Evolutionary conservation across 2,113 vertebrate genomes (phyloP), one percentile per base, ranked within the genome.

Genomic region (Anthoscopus minutus): DNA sequence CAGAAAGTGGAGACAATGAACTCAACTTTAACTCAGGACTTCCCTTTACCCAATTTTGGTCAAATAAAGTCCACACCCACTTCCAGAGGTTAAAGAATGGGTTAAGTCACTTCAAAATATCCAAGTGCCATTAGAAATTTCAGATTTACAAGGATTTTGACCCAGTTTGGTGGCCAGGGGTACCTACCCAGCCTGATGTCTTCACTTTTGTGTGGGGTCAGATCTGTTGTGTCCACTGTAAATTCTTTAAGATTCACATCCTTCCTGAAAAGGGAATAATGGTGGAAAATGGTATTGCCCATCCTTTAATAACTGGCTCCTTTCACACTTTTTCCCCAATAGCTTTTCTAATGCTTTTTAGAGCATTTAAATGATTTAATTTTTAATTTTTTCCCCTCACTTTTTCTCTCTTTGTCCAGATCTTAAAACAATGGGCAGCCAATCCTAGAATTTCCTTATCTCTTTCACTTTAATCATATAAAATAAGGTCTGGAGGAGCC

Each of bases 111-210:
- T 53, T 48, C 45, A 17, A 64, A 80, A 71, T 0, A 65, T 10
- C 20, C 20, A 79, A 47, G 17, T 15, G 20, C 28, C 37, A 16
- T 11, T 10, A 33, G n/a, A 28, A 61, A 71, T 31, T 17, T 21
- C 33, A 81, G 69, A 45, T 12, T 45, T 28, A 7, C 1, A 10
- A 48, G 1, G 2, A 21, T 65, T 92, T 37, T 27, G 50, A 13
- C 16, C 62, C 17, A 35, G 1, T 77, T 51, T 81, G 56, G 62
- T 10, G 81, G 28, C 56, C 65, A 40, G 61, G 4, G 62, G 11
- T 38, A 86, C 98, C 93, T 96, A 99, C 99, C 99, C 71, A 99
- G 96, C 70, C 95, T 97, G 72, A 98, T 97, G 80, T 99, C 98
- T 92, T 99, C 98, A 7, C 86, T 97, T 94, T 76, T 97, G 91